Evolutionary conservation across 2,113 vertebrate genomes (phyloP).

Genomic region (Limnothrissa miodon): DNA sequence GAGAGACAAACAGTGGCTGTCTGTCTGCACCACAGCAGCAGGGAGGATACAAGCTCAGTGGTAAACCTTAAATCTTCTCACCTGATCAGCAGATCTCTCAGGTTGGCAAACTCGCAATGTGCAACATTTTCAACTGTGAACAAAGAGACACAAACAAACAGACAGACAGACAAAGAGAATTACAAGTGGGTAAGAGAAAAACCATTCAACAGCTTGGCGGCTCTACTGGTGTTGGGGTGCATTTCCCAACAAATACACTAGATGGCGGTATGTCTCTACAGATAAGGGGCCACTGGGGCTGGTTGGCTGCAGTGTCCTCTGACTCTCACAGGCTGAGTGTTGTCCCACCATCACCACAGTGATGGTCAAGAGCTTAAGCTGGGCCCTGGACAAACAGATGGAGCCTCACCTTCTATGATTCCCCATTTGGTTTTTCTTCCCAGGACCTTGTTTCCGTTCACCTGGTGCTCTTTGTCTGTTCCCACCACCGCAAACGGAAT

Average conservation of each 20-base stretch:
- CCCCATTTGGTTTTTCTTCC: conserved; percentile 98
- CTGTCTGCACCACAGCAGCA: background rate
- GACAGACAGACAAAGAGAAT: background rate
- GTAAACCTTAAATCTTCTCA: conserved; percentile 59
- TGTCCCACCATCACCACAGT: background rate
- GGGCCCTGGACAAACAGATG: background rate
- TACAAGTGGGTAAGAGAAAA: background rate
- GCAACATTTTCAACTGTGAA: conserved; percentile 87
- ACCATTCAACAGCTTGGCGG: background rate
- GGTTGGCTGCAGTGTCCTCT: background rate
- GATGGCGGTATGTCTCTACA: conserved; percentile 40
- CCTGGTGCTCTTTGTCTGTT: conserved; percentile 88
- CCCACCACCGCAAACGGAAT: conserved; percentile 96
- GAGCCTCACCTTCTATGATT: conserved; percentile 85
- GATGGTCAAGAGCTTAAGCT: background rate
- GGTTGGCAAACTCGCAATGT: conserved; percentile 89
- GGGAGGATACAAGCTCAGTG: background rate
- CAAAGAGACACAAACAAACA: conserved; percentile 20
- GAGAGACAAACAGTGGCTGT: background rate
- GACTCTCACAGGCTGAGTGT: background rate
- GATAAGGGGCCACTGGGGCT: background rate
- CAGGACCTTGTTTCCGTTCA: conserved; percentile 88
- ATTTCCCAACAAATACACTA: conserved; percentile 33
- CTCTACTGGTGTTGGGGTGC: background rate
- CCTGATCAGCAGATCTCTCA: conserved; percentile 92